Evolutionary conservation across 1,140 invertebrate species (phyloP).

Genomic region (Globodera ellingtonae): DNA sequence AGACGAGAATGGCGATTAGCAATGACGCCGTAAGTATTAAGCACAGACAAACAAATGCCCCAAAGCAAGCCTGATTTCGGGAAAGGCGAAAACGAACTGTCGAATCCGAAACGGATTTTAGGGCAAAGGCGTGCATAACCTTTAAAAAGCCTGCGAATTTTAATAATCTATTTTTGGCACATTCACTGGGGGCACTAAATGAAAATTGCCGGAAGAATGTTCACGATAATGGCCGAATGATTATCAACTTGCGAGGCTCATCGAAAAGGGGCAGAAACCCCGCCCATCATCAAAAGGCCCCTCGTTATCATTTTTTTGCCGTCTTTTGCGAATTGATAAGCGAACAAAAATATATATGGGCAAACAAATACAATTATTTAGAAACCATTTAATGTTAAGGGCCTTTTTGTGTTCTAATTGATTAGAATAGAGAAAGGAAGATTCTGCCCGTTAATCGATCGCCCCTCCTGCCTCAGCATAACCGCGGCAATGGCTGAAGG

Average conservation of each 20-base stretch:
- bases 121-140: background rate
- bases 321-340: background rate
- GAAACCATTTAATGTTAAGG: background rate
- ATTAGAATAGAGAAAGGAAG: no score
- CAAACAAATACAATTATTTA: background rate
- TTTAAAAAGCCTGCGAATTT: background rate
- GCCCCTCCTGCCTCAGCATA: no score
- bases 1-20: background rate
- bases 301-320: background rate
- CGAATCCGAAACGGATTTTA: background rate
- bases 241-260: background rate
- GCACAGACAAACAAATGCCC: background rate
- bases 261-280: background rate
- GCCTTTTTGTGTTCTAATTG: no score
- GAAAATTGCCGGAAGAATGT: no score
- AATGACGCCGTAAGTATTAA: background rate
- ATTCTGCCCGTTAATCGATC: no score
- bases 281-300: background rate
- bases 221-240: no score
- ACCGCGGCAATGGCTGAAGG: no score
- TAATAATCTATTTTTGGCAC: background rate
- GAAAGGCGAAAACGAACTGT: background rate
- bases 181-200: no score
- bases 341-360: background rate
- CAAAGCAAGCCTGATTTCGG: background rate